Percentiles rank a stretch among this genome's conserved stretches.
These are phyloP conservation scores for Leptopilina myrica DNA, from an alignment of 2,888 invertebrate genomes.

Conservation along the genomic window DNA sequence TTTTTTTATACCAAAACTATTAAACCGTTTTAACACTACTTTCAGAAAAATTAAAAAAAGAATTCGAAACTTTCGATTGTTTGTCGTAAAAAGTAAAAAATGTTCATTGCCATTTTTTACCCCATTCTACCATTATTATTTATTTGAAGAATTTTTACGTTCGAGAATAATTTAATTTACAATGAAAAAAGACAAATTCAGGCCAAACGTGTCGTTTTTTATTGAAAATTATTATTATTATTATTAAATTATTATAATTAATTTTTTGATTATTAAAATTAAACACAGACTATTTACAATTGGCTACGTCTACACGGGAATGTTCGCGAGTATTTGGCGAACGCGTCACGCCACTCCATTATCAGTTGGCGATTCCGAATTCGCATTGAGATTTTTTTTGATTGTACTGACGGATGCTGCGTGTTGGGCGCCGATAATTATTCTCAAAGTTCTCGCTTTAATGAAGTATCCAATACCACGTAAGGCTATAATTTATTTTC, in stretches of 20 bases:
- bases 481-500: conserved; percentile 66
- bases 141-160: too few species aligned
- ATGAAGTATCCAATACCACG: conserved; percentile 74
- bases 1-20: too few species aligned
- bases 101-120: too few species aligned
- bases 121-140: too few species aligned
- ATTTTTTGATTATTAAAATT: not conserved
- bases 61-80: too few species aligned
- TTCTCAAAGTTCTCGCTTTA: conserved; percentile 81
- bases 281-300: conserved; percentile 79
- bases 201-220: too few species aligned
- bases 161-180: too few species aligned
- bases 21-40: too few species aligned
- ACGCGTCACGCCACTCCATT: conserved; percentile 81
- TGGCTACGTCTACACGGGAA: conserved; percentile 80
- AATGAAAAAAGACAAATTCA: too few species aligned
- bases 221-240: not conserved
- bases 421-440: conserved; percentile 85
- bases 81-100: too few species aligned
- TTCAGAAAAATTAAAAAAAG: too few species aligned
- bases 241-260: conserved; percentile 6
- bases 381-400: conserved; percentile 83
- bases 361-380: conserved; percentile 81
- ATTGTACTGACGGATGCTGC: conserved; percentile 84
- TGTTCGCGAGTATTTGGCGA: conserved; percentile 82